Base-by-base conservation (phyloP, 2,113 vertebrate genomes). In the Chionomys nivalis region DNA sequence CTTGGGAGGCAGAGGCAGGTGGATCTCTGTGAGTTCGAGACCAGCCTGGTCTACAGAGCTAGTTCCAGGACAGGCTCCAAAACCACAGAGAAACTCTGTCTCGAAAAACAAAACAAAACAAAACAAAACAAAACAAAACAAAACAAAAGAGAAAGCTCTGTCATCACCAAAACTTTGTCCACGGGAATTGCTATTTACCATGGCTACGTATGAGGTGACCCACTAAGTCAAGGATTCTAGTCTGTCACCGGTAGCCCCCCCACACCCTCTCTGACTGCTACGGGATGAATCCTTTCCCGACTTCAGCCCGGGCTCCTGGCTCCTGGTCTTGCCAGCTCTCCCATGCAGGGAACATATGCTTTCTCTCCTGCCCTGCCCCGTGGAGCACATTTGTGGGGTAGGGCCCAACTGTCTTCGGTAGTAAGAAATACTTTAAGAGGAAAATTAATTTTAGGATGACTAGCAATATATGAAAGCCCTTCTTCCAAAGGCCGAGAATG, bases 371-470 rank as follows among this genome's bases (percentile, higher is more conserved):
- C 4, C 65, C 70, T 7, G 6, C 3, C 42, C 24, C 0, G 0
- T 42, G 58, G 42, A 88, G 65, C 72, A 36, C 36, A 31, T 24
- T 19, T 72, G 4, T 39, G 49, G 21, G 68, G 36, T 12, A 66
- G 65, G 47, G 31, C 76, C 92, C 68, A 21, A 39, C 87, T 65
- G 90, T 92, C 93, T 44, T 44, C 52, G 65, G 82, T 77, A 61
- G 81, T 95, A 91, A 95, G 77, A 94, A 91, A 93, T 66, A 65
- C 28, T 93, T 94, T 87, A 66, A 89, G 58, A 95, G 72, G 72
- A 95, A 97, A 92, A 93, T 86, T 89, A 86, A 95, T 89, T 92
- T 96, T 89, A 92, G 72, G 28, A 55, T 61, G 63, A 63, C 68
- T 82, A 70, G 89, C 81, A 90, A 85, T 39, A 88, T 36, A 93